Evolutionary conservation across 1,140 invertebrate species (phyloP).

Genomic region (Drosophila pruinosa): DNA sequence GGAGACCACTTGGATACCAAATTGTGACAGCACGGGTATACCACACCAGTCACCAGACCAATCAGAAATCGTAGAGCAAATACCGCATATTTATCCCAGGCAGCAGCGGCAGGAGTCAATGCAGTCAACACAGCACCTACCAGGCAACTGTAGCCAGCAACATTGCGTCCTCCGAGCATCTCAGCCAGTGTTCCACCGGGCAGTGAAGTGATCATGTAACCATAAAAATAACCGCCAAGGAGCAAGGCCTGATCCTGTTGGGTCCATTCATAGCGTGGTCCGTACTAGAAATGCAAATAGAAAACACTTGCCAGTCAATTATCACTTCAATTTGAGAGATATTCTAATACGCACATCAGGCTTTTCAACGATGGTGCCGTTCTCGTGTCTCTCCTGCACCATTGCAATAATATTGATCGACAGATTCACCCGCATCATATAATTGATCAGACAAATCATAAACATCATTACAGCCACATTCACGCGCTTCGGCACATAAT

Average conservation of each 20-base stretch:
- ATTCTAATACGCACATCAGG: constrained; percentile 65
- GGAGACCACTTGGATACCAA: constrained; percentile 90
- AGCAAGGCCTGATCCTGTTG: constrained; percentile 86
- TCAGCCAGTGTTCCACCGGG: constrained; percentile 89
- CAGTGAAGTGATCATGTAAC: constrained; percentile 85
- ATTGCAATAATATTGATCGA: constrained; percentile 90
- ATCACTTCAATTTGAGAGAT: not conserved
- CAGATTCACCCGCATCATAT: constrained; percentile 89
- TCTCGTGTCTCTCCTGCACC: constrained; percentile 83
- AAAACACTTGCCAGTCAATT: not conserved
- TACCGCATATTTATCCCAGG: constrained; percentile 85
- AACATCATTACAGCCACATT: constrained; percentile 88
- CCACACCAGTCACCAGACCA: constrained; percentile 87
- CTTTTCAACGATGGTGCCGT: constrained; percentile 50
- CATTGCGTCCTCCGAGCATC: constrained; percentile 88
- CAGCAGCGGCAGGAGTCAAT: constrained; percentile 86
- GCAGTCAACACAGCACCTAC: constrained; percentile 88
- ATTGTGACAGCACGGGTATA: constrained; percentile 89
- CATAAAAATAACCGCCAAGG: constrained; percentile 88
- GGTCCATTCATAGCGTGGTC: constrained; percentile 85
- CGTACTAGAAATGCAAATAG: constrained; percentile 78
- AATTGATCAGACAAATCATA: constrained; percentile 88
- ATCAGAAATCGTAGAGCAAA: constrained; percentile 87
- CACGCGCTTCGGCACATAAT: constrained; percentile 75
- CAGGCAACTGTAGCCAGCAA: constrained; percentile 84